A percentile compares a stretch with the other conserved stretches of the same genome.
phyloP scores from a whole-genome alignment of 2,888 invertebrate genomes.

The Callyntrura guangdongensis region DNA sequence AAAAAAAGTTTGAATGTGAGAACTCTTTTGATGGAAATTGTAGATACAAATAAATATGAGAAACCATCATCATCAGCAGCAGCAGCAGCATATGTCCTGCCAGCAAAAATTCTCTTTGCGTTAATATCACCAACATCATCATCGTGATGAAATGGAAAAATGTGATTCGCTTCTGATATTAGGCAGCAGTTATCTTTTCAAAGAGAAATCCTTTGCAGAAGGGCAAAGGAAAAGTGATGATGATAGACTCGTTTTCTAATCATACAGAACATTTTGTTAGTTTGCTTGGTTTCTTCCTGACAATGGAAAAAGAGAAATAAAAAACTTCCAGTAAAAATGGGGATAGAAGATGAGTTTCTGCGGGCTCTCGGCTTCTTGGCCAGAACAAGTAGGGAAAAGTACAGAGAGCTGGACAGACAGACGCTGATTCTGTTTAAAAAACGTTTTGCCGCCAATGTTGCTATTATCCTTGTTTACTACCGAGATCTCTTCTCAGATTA shows the following conservation, averaged over 20 bases:
- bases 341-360: not conserved
- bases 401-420: conserved; percentile 66
- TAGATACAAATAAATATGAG: conserved; percentile 38
- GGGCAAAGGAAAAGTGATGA: conserved; percentile 28
- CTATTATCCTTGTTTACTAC: no score
- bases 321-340: conserved; percentile 36
- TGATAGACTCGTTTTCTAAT: conserved; percentile 67
- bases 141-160: conserved; percentile 33
- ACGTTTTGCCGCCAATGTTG: conserved; percentile 2
- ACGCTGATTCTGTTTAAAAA: conserved; percentile 49
- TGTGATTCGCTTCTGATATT: not conserved
- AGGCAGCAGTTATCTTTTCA: conserved; percentile 11
- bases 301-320: not conserved
- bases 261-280: conserved; percentile 55
- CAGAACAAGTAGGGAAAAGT: conserved; percentile 11
- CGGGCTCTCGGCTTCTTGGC: conserved; percentile 32
- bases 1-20: conserved; percentile 25
- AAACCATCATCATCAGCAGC: conserved; percentile 9
- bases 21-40: conserved; percentile 24
- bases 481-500: no score
- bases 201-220: conserved; percentile 48
- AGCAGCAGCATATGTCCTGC: not conserved
- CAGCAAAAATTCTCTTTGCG: not conserved
- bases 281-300: conserved; percentile 18
- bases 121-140: not conserved